A percentile compares a stretch with the other conserved stretches of the same genome.
These are phyloP conservation scores for Protobothrops flavoviridis DNA, from an alignment of 2,113 vertebrate genomes.

Conservation along the genomic window DNA sequence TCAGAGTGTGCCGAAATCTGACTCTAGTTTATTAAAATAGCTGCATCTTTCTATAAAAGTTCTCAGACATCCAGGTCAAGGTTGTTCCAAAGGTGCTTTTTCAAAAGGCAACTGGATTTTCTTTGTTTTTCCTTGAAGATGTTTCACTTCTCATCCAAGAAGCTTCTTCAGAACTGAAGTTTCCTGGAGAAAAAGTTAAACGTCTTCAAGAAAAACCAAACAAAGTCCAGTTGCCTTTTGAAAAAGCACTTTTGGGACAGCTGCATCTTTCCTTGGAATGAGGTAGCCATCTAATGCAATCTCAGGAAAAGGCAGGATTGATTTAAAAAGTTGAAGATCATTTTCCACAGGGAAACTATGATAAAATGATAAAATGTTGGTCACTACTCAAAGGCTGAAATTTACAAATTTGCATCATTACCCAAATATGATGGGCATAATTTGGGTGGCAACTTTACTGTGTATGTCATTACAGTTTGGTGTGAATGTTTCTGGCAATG, in stretches of 20 bases:
- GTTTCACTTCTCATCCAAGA: not conserved
- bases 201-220: not conserved
- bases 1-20: not conserved
- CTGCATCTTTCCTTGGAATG: not conserved
- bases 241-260: not conserved
- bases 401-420: not conserved
- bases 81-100: not conserved
- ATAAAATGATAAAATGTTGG: not conserved
- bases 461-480: not conserved
- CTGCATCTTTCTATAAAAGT: not conserved
- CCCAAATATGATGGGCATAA: not conserved
- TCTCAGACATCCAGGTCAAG: not conserved
- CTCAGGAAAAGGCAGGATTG: not conserved
- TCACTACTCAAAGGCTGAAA: not conserved
- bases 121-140: not conserved
- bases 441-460: not conserved
- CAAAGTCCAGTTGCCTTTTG: not conserved
- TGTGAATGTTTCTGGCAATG: not conserved
- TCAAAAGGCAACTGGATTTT: not conserved
- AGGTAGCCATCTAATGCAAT: not conserved
- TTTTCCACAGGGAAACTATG: not conserved
- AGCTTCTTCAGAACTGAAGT: not conserved
- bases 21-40: not conserved
- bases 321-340: not conserved
- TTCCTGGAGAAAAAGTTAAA: not conserved